Evolutionary conservation across 2,888 invertebrate genomes (phyloP).

Genomic region (Zhengitettix transpicula): DNA sequence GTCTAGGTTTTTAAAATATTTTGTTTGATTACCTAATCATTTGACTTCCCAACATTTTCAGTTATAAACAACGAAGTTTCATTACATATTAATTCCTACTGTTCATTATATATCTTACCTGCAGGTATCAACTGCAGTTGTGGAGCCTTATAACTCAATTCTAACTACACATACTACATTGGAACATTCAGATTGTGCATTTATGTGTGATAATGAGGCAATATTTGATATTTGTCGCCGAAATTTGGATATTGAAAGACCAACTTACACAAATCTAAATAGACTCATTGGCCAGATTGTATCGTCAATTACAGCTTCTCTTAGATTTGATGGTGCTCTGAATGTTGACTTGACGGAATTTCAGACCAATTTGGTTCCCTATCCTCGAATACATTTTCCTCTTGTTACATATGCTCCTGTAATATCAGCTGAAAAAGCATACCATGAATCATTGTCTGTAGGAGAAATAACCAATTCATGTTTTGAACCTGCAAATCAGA

Average conservation of each 20-base stretch:
- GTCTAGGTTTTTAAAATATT: no score
- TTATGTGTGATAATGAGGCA: conserved; percentile 84
- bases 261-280: conserved; percentile 75
- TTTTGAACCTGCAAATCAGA: conserved; percentile 34
- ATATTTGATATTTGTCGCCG: conserved; percentile 79
- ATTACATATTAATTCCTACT: no score
- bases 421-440: conserved; percentile 73
- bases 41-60: no score
- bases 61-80: no score
- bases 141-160: conserved; percentile 85
- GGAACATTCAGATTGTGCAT: conserved; percentile 76
- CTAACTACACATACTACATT: conserved; percentile 81
- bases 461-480: conserved; percentile 33
- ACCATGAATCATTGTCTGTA: conserved; percentile 21
- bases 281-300: conserved; percentile 42
- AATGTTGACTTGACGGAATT: conserved; percentile 85
- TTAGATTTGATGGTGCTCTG: conserved; percentile 65
- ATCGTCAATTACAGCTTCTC: conserved; percentile 37
- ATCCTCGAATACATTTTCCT: conserved; percentile 81
- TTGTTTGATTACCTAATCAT: no score
- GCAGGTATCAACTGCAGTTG: conserved; percentile 64
- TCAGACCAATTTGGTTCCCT: conserved; percentile 81
- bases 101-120: conserved; percentile 1
- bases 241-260: conserved; percentile 70
- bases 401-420: conserved; percentile 77